These are phyloP conservation scores for Cerastis rubricosa DNA, from an alignment of 2,888 invertebrate genomes.

Conservation along the genomic window DNA sequence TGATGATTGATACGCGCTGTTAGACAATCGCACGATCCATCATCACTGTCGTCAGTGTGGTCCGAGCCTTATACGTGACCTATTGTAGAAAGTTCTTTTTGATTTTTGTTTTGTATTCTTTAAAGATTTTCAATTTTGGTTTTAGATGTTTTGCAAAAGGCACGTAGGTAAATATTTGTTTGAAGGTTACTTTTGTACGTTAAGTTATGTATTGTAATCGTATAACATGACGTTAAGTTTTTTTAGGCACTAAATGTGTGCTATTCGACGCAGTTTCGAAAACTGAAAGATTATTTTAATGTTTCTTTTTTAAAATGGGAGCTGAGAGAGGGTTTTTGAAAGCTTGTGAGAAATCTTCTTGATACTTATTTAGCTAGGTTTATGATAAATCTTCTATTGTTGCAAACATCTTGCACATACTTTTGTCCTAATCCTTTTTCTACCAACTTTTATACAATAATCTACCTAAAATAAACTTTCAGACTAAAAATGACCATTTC, in stretches of 20 bases:
- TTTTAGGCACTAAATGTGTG: neutral
- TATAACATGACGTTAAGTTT: neutral
- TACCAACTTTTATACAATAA: neutral
- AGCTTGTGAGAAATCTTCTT: neutral
- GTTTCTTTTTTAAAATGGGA: neutral
- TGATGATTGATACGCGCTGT: slow-evolving; percentile 77
- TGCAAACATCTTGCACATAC: neutral
- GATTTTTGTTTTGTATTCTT: slow-evolving; percentile 27
- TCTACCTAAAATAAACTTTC: neutral
- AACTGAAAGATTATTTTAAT: neutral
- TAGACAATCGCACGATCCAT: slow-evolving; percentile 80
- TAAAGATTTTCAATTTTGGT: slow-evolving; percentile 15
- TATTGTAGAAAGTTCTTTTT: slow-evolving; percentile 66
- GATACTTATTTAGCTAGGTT: neutral
- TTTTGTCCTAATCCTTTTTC: neutral
- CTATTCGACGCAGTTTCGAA: neutral
- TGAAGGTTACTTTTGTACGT: neutral
- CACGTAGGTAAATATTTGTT: slow-evolving; percentile 14
- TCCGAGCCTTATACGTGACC: slow-evolving; percentile 68
- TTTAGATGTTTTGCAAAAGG: slow-evolving; percentile 23
- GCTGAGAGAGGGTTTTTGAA: neutral
- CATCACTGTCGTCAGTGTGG: slow-evolving; percentile 75
- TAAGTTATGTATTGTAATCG: neutral
- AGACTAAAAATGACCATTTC: slow-evolving; percentile 29
- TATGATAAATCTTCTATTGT: neutral